Percentiles rank a stretch among this genome's conserved stretches.
These are phyloP conservation scores for Lanius collurio DNA, from an alignment of 2,113 vertebrate species.

Conservation along the genomic window DNA sequence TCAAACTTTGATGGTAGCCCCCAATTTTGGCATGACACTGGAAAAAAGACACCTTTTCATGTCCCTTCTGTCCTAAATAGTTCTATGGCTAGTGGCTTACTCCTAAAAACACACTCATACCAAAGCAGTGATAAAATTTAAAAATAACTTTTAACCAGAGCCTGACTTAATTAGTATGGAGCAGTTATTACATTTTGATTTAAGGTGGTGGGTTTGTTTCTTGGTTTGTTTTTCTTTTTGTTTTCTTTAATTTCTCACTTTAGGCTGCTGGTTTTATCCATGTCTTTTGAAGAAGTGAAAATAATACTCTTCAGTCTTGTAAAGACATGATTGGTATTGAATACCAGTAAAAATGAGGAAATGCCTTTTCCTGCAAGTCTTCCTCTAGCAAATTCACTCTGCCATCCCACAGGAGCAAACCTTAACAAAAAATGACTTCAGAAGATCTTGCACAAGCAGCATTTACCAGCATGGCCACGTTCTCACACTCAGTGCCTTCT, in stretches of 20 bases:
- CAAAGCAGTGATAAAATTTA: not conserved
- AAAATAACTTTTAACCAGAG: not conserved
- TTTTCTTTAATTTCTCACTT: not conserved
- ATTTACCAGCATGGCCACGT: accelerated
- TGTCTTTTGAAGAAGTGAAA: not conserved
- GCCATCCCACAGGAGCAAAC: not conserved
- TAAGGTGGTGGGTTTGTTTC: not conserved
- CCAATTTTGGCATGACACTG: accelerated
- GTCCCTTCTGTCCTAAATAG: not conserved
- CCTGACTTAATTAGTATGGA: not conserved
- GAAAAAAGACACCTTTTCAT: not conserved
- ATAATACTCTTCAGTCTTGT: not conserved
- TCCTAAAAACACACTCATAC: not conserved
- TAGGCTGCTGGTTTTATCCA: not conserved
- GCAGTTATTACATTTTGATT: not conserved
- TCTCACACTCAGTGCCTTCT: not conserved
- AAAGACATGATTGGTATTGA: not conserved
- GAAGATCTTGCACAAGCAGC: not conserved
- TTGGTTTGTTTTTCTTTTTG: too few species aligned
- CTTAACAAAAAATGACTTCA: not conserved
- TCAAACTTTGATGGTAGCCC: not conserved
- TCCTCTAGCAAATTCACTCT: not conserved
- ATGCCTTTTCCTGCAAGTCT: not conserved
- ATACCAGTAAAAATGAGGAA: not conserved
- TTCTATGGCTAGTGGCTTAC: not conserved